A percentile compares a stretch with the other conserved stretches of the same genome.
phyloP scores from a whole-genome alignment of 2,797 vertebrate species.

The Sphenopsis melanotis region DNA sequence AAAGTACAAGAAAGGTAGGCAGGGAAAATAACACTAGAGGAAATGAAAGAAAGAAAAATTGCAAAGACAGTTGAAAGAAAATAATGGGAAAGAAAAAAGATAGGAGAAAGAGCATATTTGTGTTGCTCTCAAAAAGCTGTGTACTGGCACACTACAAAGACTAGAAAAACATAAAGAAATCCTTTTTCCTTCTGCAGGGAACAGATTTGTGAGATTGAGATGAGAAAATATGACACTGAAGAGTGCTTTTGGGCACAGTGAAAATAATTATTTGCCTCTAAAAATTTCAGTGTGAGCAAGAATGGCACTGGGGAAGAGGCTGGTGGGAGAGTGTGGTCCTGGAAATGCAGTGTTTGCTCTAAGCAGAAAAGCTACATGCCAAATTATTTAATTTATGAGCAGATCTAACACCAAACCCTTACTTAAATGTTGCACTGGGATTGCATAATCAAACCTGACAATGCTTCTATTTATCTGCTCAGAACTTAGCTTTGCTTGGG shows the following conservation, averaged over 20 bases:
- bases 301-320: neutral
- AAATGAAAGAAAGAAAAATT: conserved; percentile 20
- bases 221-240: neutral
- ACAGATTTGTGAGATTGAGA: neutral
- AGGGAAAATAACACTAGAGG: neutral
- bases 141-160: neutral
- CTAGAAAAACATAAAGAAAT: neutral
- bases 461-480: neutral
- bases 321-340: neutral
- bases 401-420: neutral
- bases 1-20: neutral
- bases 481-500: neutral
- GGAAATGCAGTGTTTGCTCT: neutral
- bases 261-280: neutral
- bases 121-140: neutral
- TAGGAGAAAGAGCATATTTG: neutral
- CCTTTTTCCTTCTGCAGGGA: neutral
- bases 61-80: neutral
- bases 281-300: neutral
- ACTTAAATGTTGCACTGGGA: neutral
- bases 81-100: neutral
- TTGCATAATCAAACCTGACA: neutral
- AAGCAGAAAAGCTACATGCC: neutral
- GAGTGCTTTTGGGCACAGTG: neutral
- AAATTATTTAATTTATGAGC: neutral